phyloP scores from a whole-genome alignment of 2,113 vertebrate genomes.

The Siniperca chuatsi region DNA sequence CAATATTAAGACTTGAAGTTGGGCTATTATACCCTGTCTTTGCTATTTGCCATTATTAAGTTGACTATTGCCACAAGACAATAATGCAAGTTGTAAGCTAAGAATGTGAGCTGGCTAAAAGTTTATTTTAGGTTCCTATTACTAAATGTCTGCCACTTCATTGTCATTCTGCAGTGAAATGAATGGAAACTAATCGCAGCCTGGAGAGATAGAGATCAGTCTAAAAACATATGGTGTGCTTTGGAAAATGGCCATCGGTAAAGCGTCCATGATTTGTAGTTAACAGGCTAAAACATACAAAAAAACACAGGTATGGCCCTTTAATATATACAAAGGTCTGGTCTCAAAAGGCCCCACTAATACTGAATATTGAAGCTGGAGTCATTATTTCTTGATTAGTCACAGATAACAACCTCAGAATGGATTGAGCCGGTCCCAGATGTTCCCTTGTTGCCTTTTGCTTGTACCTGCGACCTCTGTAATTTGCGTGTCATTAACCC shows the following conservation, averaged over 20 bases:
- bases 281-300: background rate
- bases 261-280: background rate
- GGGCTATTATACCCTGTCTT: background rate
- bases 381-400: slow-evolving; percentile 14
- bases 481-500: slow-evolving; percentile 67
- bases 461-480: slow-evolving; percentile 63
- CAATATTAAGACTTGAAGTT: background rate
- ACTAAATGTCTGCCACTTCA: background rate
- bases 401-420: slow-evolving; percentile 48
- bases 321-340: background rate
- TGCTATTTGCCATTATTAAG: background rate
- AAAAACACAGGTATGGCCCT: background rate
- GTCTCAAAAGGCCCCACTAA: background rate
- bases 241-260: slow-evolving; percentile 10
- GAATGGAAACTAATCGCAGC: background rate
- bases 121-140: background rate
- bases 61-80: no score
- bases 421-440: slow-evolving; percentile 59
- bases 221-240: background rate
- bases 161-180: background rate
- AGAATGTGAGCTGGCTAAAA: background rate
- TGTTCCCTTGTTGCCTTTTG: slow-evolving; percentile 60
- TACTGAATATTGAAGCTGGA: slow-evolving; percentile 10
- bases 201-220: background rate
- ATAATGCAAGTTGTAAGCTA: background rate